These are phyloP conservation scores for Zapus hudsonius DNA, from an alignment of 2,113 vertebrate genomes.

Conservation along the genomic window DNA sequence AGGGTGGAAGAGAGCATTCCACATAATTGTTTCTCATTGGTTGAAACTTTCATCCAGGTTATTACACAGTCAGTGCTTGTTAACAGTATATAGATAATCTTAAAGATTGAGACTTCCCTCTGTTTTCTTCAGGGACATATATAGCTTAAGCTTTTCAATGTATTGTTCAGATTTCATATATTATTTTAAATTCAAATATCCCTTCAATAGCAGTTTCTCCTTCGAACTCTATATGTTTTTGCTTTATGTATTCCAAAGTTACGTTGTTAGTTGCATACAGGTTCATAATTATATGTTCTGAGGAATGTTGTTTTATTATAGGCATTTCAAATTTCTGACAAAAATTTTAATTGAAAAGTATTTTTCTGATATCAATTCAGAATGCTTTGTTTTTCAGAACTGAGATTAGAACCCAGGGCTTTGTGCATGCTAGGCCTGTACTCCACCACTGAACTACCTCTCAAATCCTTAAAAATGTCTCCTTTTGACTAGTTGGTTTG, in stretches of 20 bases:
- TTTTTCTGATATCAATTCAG: background rate
- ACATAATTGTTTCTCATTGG: no score
- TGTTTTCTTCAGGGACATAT: no score
- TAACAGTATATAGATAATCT: no score
- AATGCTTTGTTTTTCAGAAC: background rate
- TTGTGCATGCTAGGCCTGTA: no score
- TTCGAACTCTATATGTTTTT: background rate
- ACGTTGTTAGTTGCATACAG: background rate
- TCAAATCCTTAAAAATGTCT: background rate
- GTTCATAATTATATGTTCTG: background rate
- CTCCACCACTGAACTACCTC: background rate
- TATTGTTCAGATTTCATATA: no score
- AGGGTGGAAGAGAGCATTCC: no score
- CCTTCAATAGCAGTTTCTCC: constrained; percentile 26
- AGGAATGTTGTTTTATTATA: background rate
- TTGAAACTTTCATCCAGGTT: no score
- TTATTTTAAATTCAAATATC: background rate
- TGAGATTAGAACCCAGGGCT: background rate
- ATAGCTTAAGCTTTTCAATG: no score
- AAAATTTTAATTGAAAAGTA: background rate
- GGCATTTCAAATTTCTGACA: background rate
- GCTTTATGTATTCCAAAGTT: background rate
- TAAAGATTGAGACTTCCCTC: no score
- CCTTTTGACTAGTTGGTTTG: background rate
- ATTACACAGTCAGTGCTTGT: no score